Evolutionary conservation across 1,140 invertebrate species (phyloP).

Genomic region (Drosophila ercepeae): DNA sequence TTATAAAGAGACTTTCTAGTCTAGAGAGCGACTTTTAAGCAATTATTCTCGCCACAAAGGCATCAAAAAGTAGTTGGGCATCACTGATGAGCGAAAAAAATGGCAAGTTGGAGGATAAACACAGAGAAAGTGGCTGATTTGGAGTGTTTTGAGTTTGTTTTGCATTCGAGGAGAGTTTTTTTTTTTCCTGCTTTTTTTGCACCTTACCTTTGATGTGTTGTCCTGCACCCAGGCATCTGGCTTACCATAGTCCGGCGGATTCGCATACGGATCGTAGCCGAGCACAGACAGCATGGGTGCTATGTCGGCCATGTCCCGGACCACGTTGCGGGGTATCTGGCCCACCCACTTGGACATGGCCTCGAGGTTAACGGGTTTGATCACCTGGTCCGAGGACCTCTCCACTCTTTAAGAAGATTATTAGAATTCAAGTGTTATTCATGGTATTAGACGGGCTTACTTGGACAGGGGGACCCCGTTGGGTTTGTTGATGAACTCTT

Average conservation of each 20-base stretch:
- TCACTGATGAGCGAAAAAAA: neutral
- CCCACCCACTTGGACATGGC: constrained; percentile 98
- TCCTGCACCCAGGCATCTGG: constrained; percentile 93
- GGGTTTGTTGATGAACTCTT: constrained; percentile 97
- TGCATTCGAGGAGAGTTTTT: constrained; percentile 17
- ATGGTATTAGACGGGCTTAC: constrained; percentile 86
- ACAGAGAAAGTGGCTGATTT: constrained; percentile 8
- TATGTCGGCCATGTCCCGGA: constrained; percentile 94
- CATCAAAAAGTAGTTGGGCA: neutral
- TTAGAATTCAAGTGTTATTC: neutral
- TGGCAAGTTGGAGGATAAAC: neutral
- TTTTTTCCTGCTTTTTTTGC: constrained; percentile 41
- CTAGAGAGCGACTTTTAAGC: neutral
- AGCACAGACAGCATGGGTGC: constrained; percentile 96
- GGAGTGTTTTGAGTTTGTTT: constrained; percentile 55
- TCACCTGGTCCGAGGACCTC: constrained; percentile 98
- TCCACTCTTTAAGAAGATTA: constrained; percentile 89
- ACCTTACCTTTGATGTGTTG: constrained; percentile 88
- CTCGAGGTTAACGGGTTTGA: constrained; percentile 98
- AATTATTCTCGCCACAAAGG: neutral
- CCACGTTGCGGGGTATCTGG: constrained; percentile 94
- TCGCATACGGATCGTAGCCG: constrained; percentile 97
- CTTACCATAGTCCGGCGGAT: constrained; percentile 96
- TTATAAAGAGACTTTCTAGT: too few relatives aligned
- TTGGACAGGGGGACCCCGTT: constrained; percentile 96